phyloP scores from a whole-genome alignment of 2,888 invertebrate species.

The Tuberolachnus salignus region DNA sequence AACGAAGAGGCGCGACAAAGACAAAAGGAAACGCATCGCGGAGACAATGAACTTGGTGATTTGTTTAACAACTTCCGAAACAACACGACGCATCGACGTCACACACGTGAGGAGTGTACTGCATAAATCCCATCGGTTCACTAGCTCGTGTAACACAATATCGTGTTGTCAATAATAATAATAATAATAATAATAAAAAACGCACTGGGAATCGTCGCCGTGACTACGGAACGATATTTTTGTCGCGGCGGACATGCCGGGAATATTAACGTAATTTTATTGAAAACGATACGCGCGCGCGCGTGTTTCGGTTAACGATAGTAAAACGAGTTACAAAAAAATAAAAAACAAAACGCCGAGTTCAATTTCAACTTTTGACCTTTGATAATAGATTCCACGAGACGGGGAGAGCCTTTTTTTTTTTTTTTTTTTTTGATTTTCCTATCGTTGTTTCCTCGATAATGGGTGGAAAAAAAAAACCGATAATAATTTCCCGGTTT shows the following conservation, averaged over 20 bases:
- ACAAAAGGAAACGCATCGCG: slow-evolving; percentile 48
- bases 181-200: slow-evolving; percentile 39
- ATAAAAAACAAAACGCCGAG: no score
- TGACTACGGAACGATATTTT: slow-evolving; percentile 31
- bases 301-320: no score
- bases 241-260: slow-evolving; percentile 38
- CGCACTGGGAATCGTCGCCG: slow-evolving; percentile 22
- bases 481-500: no score
- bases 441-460: no score
- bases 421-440: no score
- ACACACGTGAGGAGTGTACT: slow-evolving; percentile 35
- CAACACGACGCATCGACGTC: slow-evolving; percentile 11
- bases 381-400: no score
- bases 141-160: slow-evolving; percentile 1
- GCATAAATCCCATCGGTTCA: slow-evolving; percentile 26
- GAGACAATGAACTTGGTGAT: slow-evolving; percentile 56
- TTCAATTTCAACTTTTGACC: no score
- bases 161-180: slow-evolving; percentile 38
- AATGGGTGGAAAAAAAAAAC: no score
- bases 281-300: neutral
- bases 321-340: no score
- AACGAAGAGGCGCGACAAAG: slow-evolving; percentile 36
- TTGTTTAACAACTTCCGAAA: slow-evolving; percentile 56
- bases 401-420: no score
- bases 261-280: slow-evolving; percentile 11